Evolutionary conservation across 2,797 vertebrate species (phyloP).

Genomic region (Chaenodraco wilsoni): DNA sequence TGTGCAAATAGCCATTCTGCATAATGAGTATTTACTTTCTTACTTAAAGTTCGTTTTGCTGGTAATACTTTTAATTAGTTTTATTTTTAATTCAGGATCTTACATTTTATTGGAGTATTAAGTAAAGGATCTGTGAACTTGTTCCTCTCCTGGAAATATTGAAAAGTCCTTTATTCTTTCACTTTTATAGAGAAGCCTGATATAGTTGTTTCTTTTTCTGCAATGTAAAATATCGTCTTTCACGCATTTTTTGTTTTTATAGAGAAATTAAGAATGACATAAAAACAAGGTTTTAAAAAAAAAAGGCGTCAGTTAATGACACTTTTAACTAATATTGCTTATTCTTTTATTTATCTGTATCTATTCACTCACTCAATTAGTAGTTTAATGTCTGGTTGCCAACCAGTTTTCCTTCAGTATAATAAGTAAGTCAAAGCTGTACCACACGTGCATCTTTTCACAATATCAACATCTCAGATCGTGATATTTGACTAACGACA

Average conservation of each 20-base stretch:
- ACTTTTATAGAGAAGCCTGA: neutral
- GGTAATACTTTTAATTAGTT: neutral
- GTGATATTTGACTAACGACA: neutral
- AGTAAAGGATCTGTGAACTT: neutral
- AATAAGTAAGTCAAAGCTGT: neutral
- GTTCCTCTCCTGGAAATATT: neutral
- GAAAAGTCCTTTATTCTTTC: neutral
- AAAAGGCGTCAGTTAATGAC: neutral
- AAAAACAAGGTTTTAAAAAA: neutral
- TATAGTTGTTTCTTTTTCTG: too few relatives aligned
- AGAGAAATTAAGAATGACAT: neutral
- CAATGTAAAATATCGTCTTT: neutral
- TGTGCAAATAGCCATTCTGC: too few relatives aligned
- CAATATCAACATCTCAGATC: constrained; percentile 5
- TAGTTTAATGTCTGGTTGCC: neutral
- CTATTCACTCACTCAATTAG: neutral
- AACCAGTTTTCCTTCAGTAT: neutral
- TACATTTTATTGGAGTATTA: neutral
- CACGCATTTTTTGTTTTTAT: neutral
- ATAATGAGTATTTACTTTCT: too few relatives aligned
- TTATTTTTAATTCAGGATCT: neutral
- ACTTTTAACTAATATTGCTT: neutral
- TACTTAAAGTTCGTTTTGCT: too few relatives aligned
- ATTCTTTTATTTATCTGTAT: neutral
- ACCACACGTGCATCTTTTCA: constrained; percentile 16